Percentiles rank a stretch among this genome's conserved stretches.
Evolutionary conservation across 2,888 invertebrate genomes (phyloP).

Genomic region (Hyalella azteca): DNA sequence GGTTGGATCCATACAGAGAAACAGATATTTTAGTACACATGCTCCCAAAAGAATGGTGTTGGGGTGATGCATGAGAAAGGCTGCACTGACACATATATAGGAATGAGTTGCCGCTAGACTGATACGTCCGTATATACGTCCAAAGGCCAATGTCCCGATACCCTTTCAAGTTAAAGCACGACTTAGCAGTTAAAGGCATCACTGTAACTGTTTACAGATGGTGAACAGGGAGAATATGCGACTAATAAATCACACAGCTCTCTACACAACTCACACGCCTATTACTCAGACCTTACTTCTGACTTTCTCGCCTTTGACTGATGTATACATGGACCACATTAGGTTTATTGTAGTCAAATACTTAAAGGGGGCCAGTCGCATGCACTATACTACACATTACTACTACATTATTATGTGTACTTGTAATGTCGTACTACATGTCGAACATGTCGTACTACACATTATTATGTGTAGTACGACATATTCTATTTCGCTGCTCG

Average conservation of each 20-base stretch:
- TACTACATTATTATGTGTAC: too few relatives aligned
- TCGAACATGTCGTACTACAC: too few relatives aligned
- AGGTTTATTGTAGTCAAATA: conserved; percentile 6
- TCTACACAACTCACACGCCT: conserved; percentile 17
- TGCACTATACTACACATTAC: too few relatives aligned
- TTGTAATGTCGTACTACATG: too few relatives aligned
- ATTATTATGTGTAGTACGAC: too few relatives aligned
- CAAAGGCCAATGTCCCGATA: not conserved
- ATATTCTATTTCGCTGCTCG: too few relatives aligned
- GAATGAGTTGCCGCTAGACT: not conserved
- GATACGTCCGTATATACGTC: not conserved
- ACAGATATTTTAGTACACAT: too few relatives aligned
- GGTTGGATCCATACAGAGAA: too few relatives aligned
- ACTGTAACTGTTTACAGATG: conserved; percentile 34
- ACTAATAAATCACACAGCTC: conserved; percentile 17
- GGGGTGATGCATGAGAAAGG: too few relatives aligned
- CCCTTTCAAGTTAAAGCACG: conserved; percentile 23
- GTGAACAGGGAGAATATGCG: not conserved
- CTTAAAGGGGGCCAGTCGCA: too few relatives aligned
- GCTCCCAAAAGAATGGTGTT: too few relatives aligned
- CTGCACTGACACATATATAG: too few relatives aligned
- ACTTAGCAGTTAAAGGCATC: conserved; percentile 24
- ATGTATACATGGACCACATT: conserved; percentile 27
- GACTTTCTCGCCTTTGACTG: conserved; percentile 33
- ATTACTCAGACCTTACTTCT: conserved; percentile 7